Evolutionary conservation across 2,113 vertebrate genomes (phyloP).

Genomic region (Psittacara wagleri): DNA sequence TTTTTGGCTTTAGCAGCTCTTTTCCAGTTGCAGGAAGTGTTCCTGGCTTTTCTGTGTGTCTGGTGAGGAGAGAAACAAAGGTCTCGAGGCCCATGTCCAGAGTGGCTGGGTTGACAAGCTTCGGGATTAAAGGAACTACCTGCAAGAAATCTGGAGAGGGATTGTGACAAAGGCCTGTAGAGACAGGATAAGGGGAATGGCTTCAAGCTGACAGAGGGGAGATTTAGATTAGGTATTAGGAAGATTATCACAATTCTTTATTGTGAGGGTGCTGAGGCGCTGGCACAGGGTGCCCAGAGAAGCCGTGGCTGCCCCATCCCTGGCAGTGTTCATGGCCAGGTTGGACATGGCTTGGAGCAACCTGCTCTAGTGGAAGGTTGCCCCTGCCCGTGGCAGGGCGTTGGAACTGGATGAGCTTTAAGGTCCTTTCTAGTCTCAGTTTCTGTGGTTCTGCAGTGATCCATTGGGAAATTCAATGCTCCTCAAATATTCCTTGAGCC

Average conservation of each 20-base stretch:
- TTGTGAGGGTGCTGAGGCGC: neutral
- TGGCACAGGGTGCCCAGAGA: neutral
- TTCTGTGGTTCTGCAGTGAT: neutral
- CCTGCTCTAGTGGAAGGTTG: neutral
- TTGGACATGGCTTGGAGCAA: neutral
- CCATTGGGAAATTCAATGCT: accelerated
- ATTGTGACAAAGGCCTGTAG: neutral
- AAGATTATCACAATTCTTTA: neutral
- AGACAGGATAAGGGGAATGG: neutral
- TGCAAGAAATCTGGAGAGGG: neutral
- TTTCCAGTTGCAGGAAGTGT: accelerated
- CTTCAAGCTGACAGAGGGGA: neutral
- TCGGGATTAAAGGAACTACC: accelerated
- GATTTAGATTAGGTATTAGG: neutral
- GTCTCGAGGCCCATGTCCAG: accelerated
- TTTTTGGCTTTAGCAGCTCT: neutral
- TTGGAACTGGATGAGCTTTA: neutral
- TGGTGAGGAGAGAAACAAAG: neutral
- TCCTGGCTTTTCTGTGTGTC: neutral
- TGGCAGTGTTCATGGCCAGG: too few species aligned
- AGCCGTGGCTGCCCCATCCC: neutral
- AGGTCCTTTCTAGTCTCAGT: neutral
- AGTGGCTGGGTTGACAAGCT: accelerated
- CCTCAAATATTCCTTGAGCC: neutral
- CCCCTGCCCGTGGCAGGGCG: neutral